Evolutionary conservation across 2,888 invertebrate species (phyloP).

Genomic region (Amblyjoppa fuscipennis): DNA sequence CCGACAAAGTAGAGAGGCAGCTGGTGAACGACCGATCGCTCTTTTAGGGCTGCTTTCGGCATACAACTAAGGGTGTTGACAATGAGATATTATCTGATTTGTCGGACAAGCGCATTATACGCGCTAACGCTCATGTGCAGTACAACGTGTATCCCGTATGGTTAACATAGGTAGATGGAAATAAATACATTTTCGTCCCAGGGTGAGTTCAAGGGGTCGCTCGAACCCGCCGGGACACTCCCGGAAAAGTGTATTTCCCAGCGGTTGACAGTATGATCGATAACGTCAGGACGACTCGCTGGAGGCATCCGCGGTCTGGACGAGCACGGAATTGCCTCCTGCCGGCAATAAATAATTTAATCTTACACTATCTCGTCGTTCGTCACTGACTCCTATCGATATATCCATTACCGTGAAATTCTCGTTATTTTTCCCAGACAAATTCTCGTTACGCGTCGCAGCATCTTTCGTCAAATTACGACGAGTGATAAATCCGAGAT

Average conservation of each 20-base stretch:
- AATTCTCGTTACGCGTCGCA: not conserved
- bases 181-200: not conserved
- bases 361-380: slow-evolving; percentile 26
- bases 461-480: not conserved
- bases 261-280: slow-evolving; percentile 58
- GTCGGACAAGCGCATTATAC: slow-evolving; percentile 39
- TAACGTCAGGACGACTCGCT: slow-evolving; percentile 25
- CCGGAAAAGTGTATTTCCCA: slow-evolving; percentile 30
- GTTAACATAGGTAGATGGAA: slow-evolving; percentile 12
- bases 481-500: not conserved
- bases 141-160: not conserved
- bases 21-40: not conserved
- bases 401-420: not conserved
- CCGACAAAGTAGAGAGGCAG: not conserved
- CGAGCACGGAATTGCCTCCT: slow-evolving; percentile 43
- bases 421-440: not conserved
- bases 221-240: not conserved
- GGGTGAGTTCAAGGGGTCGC: not conserved
- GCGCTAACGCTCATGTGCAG: not conserved
- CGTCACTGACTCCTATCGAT: slow-evolving; percentile 19
- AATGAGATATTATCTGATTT: slow-evolving; percentile 63
- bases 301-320: not conserved
- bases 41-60: slow-evolving; percentile 12
- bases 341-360: slow-evolving; percentile 56
- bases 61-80: slow-evolving; percentile 45